Evolutionary conservation across 92 coral and sea anemone species (phyloP), one percentile per base, ranked within the genome.

Genomic region (Zoanthus solanderi): DNA sequence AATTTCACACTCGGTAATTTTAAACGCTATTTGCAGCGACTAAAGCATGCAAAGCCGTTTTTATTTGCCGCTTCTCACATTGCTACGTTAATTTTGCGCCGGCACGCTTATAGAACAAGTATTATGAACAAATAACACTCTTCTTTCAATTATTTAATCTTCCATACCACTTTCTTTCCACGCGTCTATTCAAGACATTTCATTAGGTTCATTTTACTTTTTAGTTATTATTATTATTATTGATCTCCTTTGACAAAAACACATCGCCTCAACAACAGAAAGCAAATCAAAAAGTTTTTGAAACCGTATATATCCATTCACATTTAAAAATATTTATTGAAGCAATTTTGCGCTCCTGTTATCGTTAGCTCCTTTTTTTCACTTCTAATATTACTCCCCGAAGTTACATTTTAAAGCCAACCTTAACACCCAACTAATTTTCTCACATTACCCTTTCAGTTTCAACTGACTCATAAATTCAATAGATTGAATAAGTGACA

Each of bases 161-260:
- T 80, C 84, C 85, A 80, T 61, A 80, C 87, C 57, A 83, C 78
- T 83, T 65, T 83, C 76, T 34, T 83, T 52, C 60, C 83, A 11
- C 63, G 68, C 68, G 68, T 66, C 83, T 44, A 46, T 53, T 78
- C 17, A 46, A 78, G 60, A 29, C 54, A 30, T 61, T 82, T 83
- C 50, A 46, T 67, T 83, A 83, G 65, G 65, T 34, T 34, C 3
- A 34, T 3, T 34, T 34, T 3, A 34, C 42, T 34, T 34, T 34
- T 34, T 34, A 34, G 3, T 34, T 34, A 23, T 23, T 23, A 23
- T 23, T 23, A 23, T 23, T 23, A 23, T 23, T 23, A 23, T 23
- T 23, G 23, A 23, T 23, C 23, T 23, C 23, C 23, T 23, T 23
- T 23, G 23, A 23, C 23, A 23, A 23, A 23, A 23, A 23, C 23